Conservation (phyloP, 1,140 invertebrate species). For the Ectropis grisescens region DNA sequence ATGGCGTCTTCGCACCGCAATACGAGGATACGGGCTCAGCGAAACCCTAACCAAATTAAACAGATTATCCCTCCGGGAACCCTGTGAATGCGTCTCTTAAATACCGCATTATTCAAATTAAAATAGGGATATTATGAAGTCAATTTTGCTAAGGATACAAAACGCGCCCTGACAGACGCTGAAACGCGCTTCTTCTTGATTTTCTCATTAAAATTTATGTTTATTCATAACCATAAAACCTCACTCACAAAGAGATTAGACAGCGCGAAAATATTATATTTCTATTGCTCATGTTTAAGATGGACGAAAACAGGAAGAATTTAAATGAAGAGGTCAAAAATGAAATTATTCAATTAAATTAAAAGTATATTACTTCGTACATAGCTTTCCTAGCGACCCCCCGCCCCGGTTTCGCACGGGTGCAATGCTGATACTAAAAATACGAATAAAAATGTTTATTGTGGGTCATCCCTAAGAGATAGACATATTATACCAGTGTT, state of each 20-base stretch:
- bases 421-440: no score
- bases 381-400: no score
- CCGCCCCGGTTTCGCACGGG: no score
- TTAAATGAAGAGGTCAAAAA: no score
- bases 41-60: conserved; percentile 11
- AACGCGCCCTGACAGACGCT: conserved; percentile 4
- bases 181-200: conserved; percentile 6
- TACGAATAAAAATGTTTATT: no score
- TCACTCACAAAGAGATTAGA: no score
- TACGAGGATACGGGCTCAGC: conserved; percentile 1
- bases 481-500: no score
- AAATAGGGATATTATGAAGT: conserved; percentile 22
- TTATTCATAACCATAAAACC: conserved; percentile 15
- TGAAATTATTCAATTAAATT: no score
- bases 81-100: conserved; percentile 2
- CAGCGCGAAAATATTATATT: neutral
- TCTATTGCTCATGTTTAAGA: neutral
- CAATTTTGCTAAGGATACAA: conserved; percentile 12
- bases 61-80: conserved; percentile 11
- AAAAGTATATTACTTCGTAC: no score
- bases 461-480: no score
- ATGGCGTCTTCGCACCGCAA: neutral
- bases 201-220: conserved; percentile 21
- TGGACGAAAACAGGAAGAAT: no score
- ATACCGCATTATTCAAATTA: conserved; percentile 13